Evolutionary conservation across 2,797 vertebrate species (phyloP).

Genomic region (Acanthopagrus latus): DNA sequence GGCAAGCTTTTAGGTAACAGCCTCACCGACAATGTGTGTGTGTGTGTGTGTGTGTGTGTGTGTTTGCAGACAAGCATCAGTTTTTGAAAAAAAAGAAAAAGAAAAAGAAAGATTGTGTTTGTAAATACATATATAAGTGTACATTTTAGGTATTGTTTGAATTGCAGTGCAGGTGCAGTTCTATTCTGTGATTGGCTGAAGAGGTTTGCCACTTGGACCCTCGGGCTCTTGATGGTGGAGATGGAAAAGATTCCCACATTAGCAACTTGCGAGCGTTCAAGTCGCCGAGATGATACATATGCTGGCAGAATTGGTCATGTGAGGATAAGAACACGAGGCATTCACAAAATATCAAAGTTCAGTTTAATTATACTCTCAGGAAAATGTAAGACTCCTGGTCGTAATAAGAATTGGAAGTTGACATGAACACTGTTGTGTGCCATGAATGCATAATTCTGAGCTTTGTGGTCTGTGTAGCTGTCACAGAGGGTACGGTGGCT

Average conservation of each 20-base stretch:
- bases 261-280: too few species aligned
- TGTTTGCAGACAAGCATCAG: not conserved
- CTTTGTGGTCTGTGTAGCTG: too few species aligned
- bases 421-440: not conserved
- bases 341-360: not conserved
- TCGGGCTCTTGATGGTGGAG: not conserved
- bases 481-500: not conserved
- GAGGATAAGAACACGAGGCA: not conserved
- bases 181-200: conserved; percentile 24
- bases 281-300: too few species aligned
- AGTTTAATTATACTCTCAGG: not conserved
- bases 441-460: not conserved
- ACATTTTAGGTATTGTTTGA: not conserved
- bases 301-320: not conserved
- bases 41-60: conserved; percentile 67
- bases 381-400: not conserved
- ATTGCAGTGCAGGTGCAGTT: not conserved
- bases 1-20: conserved; percentile 77
- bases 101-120: not conserved
- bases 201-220: not conserved
- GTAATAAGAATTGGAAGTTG: not conserved
- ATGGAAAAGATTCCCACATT: not conserved
- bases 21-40: conserved; percentile 33
- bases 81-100: not conserved
- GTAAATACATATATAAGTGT: not conserved